Percentiles rank a stretch among this genome's conserved stretches.
These are phyloP conservation scores for Labroides dimidiatus DNA, from an alignment of 2,797 vertebrate genomes.

Conservation along the genomic window DNA sequence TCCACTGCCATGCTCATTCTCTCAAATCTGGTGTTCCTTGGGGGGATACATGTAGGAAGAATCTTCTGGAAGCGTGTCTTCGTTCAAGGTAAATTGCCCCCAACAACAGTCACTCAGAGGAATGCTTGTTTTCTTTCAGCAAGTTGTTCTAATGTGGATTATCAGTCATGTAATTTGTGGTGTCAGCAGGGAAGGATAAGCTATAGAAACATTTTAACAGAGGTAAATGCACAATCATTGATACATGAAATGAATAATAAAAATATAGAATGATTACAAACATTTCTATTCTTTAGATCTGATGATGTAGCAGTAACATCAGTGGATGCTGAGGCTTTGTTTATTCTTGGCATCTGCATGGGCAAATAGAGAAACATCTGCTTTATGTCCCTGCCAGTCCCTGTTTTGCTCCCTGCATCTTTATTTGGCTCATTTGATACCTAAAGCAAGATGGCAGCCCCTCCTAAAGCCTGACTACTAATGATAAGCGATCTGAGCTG, in stretches of 20 bases:
- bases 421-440: conserved; percentile 70
- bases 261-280: conserved; percentile 13
- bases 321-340: conserved; percentile 7
- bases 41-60: conserved; percentile 90
- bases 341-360: conserved; percentile 26
- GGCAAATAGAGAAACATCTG: conserved; percentile 59
- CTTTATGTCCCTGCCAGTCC: conserved; percentile 51
- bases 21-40: conserved; percentile 97
- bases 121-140: conserved; percentile 25
- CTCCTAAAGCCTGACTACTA: conserved; percentile 50
- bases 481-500: conserved; percentile 61
- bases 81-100: conserved; percentile 86
- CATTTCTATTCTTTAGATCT: conserved; percentile 3
- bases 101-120: conserved; percentile 17
- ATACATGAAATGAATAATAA: conserved; percentile 2
- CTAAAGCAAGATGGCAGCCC: conserved; percentile 69
- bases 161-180: conserved; percentile 2
- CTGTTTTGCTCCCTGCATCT: conserved; percentile 41
- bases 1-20: conserved; percentile 95
- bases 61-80: conserved; percentile 95
- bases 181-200: neutral
- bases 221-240: neutral
- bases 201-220: neutral
- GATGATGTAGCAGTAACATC: conserved; percentile 24
- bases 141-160: conserved; percentile 8